Evolutionary conservation across 2,888 invertebrate genomes (phyloP).

Genomic region (Sarcophaga caerulescens): DNA sequence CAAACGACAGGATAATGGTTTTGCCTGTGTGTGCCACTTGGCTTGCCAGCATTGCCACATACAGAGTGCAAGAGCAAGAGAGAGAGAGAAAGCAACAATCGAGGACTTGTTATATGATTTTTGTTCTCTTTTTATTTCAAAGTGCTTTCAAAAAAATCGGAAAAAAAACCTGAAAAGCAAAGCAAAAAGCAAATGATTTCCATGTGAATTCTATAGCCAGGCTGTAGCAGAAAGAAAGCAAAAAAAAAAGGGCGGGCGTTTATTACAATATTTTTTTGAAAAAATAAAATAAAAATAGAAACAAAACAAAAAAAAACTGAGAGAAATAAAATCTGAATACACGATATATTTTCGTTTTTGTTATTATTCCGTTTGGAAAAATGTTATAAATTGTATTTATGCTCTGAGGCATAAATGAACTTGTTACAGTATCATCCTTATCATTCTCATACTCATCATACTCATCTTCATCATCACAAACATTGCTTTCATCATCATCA

Average conservation of each 20-base stretch:
- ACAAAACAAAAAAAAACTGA: too few relatives aligned
- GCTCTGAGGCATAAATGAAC: slow-evolving; percentile 75
- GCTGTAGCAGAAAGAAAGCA: too few relatives aligned
- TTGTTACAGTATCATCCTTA: slow-evolving; percentile 69
- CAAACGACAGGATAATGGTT: slow-evolving; percentile 64
- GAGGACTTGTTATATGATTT: slow-evolving; percentile 53
- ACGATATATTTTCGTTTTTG: slow-evolving; percentile 69
- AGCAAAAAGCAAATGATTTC: slow-evolving; percentile 49
- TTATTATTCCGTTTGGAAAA: slow-evolving; percentile 80
- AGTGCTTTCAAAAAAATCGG: slow-evolving; percentile 29
- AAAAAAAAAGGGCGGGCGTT: slow-evolving; percentile 65
- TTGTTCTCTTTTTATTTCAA: slow-evolving; percentile 47
- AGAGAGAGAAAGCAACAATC: slow-evolving; percentile 26
- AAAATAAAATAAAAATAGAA: slow-evolving; percentile 39
- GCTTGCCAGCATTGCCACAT: background rate
- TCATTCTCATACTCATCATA: too few relatives aligned
- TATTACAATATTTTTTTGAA: slow-evolving; percentile 53
- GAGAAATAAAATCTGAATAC: background rate
- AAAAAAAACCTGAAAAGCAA: background rate
- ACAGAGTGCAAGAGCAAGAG: background rate
- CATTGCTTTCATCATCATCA: background rate
- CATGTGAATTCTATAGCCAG: slow-evolving; percentile 58
- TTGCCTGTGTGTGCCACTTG: slow-evolving; percentile 57
- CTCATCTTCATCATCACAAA: background rate
- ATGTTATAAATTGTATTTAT: slow-evolving; percentile 79